Percentiles rank a stretch among this genome's conserved stretches.
phyloP scores from a whole-genome alignment of 2,888 invertebrate species.

The Uropetala carovei region DNA sequence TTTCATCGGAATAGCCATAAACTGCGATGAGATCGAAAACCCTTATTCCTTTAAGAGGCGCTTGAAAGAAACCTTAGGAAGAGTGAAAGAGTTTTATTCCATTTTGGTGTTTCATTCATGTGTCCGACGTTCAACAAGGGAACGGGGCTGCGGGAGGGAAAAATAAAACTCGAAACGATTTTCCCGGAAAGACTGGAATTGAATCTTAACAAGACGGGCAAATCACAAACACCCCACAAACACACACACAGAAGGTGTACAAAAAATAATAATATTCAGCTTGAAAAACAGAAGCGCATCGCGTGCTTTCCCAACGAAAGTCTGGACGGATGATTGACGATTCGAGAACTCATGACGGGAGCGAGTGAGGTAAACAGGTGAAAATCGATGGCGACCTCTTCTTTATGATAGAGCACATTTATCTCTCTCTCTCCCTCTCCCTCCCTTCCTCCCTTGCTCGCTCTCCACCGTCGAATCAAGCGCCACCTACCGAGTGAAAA shows the following conservation, averaged over 20 bases:
- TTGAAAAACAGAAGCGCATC: conserved; percentile 59
- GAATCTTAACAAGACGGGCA: conserved; percentile 57
- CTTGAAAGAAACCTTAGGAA: too few species aligned
- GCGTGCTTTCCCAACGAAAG: conserved; percentile 52
- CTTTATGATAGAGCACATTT: background rate
- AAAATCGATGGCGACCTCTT: conserved; percentile 28
- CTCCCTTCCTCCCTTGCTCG: too few species aligned
- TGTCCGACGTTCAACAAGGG: background rate
- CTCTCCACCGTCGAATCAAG: background rate
- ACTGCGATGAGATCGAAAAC: too few species aligned
- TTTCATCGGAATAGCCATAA: too few species aligned
- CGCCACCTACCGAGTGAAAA: background rate
- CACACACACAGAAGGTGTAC: background rate
- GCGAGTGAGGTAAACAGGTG: conserved; percentile 31
- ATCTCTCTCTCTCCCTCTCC: background rate
- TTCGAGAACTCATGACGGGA: conserved; percentile 20
- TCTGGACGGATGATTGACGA: conserved; percentile 60
- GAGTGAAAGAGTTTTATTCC: too few species aligned
- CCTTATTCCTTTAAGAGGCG: too few species aligned
- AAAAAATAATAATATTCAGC: conserved; percentile 20
- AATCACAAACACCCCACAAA: conserved; percentile 9
- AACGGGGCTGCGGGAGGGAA: background rate
- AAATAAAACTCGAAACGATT: background rate
- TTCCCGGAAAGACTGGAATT: background rate
- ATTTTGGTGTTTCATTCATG: too few species aligned